These are phyloP conservation scores for Okamejei kenojei DNA, from an alignment of 2,797 vertebrate species.

Conservation along the genomic window DNA sequence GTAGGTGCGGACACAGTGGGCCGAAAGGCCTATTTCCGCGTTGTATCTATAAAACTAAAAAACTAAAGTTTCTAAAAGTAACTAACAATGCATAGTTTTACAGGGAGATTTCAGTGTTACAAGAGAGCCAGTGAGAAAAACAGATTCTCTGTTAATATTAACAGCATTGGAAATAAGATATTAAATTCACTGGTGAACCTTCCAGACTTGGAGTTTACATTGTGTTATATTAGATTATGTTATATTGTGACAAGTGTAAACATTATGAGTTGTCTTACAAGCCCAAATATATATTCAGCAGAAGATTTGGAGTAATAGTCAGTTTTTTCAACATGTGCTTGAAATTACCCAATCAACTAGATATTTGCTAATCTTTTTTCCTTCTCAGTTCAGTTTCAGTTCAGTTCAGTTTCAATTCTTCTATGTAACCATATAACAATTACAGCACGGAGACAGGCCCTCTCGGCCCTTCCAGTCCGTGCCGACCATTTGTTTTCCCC, in stretches of 20 bases:
- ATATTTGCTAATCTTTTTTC: not conserved
- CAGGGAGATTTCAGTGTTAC: not conserved
- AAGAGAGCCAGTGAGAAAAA: not conserved
- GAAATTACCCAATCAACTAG: not conserved
- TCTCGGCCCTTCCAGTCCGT: no score
- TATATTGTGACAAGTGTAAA: not conserved
- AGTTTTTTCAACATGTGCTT: not conserved
- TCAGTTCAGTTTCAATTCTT: no score
- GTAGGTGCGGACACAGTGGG: no score
- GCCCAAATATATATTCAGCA: not conserved
- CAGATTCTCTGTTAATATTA: not conserved
- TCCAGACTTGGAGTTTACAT: not conserved
- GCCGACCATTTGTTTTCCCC: no score
- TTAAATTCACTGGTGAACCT: not conserved
- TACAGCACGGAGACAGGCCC: no score
- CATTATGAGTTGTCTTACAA: not conserved
- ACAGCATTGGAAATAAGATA: not conserved
- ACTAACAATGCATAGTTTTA: not conserved
- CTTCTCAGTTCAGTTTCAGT: not conserved
- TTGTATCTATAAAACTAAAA: no score
- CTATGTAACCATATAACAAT: no score
- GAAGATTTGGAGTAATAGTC: not conserved
- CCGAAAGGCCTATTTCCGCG: no score
- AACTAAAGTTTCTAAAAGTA: no score
- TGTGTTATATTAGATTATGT: not conserved